Conservation (phyloP, 2,113 vertebrate species). For the Aix galericulata region DNA sequence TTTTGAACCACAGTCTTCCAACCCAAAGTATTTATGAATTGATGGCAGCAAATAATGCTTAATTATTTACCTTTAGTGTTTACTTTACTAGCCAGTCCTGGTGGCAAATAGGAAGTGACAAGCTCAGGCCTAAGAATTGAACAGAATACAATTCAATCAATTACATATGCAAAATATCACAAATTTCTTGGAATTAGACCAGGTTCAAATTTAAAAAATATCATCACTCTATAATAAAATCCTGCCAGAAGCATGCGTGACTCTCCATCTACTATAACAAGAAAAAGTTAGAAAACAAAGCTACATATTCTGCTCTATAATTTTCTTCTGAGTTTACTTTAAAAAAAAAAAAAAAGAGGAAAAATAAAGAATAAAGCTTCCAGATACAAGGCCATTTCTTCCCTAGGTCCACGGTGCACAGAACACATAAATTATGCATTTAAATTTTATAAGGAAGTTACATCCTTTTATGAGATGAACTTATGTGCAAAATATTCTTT, state of each 20-base stretch:
- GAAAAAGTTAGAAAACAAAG: background rate
- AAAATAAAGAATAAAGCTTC: background rate
- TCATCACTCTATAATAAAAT: background rate
- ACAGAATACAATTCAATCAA: background rate
- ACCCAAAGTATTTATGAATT: background rate
- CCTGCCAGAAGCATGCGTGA: background rate
- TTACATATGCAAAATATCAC: background rate
- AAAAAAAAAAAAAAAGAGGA: background rate
- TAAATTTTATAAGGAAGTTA: background rate
- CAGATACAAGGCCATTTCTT: background rate
- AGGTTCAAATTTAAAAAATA: background rate
- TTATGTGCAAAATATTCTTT: accelerated
- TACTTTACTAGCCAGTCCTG: conserved; percentile 75
- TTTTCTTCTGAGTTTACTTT: background rate
- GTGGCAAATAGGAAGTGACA: conserved; percentile 72
- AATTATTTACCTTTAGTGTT: conserved; percentile 73
- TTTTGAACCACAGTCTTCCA: background rate
- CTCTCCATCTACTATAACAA: background rate
- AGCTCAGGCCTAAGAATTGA: conserved; percentile 75
- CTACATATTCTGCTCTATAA: background rate
- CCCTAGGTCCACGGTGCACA: no score
- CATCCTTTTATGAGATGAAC: background rate
- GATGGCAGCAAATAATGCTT: background rate
- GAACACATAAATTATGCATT: background rate
- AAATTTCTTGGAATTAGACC: background rate